Evolutionary conservation across 2,113 vertebrate species (phyloP).

Genomic region (Oreochromis spilurus): DNA sequence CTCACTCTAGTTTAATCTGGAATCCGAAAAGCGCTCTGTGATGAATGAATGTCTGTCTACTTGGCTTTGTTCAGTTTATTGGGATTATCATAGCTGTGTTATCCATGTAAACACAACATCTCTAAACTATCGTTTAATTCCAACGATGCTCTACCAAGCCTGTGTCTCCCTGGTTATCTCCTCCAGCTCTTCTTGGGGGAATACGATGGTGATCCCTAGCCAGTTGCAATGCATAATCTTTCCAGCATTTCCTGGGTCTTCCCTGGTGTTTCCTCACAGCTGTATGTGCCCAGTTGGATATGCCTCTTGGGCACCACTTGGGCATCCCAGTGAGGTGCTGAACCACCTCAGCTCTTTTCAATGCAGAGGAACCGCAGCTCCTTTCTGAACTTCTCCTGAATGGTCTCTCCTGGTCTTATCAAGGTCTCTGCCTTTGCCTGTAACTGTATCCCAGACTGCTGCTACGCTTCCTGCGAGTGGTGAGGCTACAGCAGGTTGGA

Average conservation of each 20-base stretch:
- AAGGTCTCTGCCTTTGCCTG: background rate
- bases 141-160: background rate
- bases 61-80: background rate
- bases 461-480: background rate
- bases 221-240: background rate
- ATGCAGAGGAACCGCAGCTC: background rate
- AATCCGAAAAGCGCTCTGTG: background rate
- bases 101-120: background rate
- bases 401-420: background rate
- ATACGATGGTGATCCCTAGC: background rate
- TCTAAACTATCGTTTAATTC: background rate
- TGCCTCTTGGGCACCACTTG: background rate
- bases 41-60: background rate
- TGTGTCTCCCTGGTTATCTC: background rate
- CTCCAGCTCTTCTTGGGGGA: background rate
- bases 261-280: background rate
- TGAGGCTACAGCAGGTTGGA: background rate
- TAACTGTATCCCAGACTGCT: background rate
- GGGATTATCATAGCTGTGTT: background rate
- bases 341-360: background rate
- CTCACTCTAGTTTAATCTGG: background rate
- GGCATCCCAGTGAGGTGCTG: background rate
- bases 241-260: background rate
- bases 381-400: background rate
- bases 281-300: background rate